Conservation (phyloP, 1,140 invertebrate genomes). For the Drosophila gunungcola region DNA sequence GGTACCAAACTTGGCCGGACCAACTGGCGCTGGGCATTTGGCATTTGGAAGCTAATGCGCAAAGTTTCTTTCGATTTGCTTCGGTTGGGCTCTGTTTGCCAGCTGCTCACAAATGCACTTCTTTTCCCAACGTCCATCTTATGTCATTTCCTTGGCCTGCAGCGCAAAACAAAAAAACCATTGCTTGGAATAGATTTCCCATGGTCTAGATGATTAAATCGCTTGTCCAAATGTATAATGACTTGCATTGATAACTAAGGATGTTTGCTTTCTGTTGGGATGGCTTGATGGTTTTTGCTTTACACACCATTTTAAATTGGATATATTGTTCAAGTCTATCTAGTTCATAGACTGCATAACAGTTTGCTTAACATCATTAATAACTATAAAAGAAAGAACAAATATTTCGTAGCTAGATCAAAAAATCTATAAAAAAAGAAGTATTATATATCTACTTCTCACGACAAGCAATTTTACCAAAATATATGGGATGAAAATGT, state of each 20-base stretch:
- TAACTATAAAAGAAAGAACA: no score
- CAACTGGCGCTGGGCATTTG: slow-evolving; percentile 64
- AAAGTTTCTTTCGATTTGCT: slow-evolving; percentile 61
- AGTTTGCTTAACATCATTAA: no score
- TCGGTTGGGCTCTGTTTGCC: slow-evolving; percentile 51
- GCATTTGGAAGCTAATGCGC: slow-evolving; percentile 63
- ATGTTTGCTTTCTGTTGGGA: background rate
- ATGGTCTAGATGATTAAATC: slow-evolving; percentile 19
- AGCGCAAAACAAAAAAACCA: background rate
- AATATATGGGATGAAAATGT: no score
- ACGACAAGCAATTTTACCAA: no score
- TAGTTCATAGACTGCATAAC: no score
- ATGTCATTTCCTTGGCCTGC: slow-evolving; percentile 23
- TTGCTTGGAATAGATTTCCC: slow-evolving; percentile 13
- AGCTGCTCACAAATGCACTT: slow-evolving; percentile 53
- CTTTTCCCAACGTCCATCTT: slow-evolving; percentile 23
- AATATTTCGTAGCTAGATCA: no score
- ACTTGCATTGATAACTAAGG: slow-evolving; percentile 11
- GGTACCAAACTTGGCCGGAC: slow-evolving; percentile 63
- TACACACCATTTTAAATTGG: no score
- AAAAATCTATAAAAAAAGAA: no score
- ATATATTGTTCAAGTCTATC: no score
- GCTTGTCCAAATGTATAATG: slow-evolving; percentile 3
- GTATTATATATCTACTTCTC: no score
- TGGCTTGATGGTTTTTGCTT: background rate